Evolutionary conservation across 2,888 invertebrate species (phyloP).

Genomic region (Drosophila leonis): DNA sequence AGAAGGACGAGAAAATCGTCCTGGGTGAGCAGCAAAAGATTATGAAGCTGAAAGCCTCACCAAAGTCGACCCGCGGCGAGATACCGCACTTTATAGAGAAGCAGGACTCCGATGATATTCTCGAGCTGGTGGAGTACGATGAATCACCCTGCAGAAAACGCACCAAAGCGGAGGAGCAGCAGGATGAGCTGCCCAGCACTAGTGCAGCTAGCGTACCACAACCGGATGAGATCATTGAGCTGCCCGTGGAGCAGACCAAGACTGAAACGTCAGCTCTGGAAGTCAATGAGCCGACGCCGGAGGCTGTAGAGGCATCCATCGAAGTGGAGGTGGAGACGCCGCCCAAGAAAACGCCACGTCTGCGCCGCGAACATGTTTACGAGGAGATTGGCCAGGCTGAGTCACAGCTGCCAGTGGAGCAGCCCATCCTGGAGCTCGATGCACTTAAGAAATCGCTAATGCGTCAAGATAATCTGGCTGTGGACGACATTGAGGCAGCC

Average conservation of each 20-base stretch:
- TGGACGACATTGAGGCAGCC: conserved; percentile 86
- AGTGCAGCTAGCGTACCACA: conserved; percentile 74
- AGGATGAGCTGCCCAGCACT: conserved; percentile 54
- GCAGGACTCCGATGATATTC: conserved; percentile 85
- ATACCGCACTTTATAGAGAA: conserved; percentile 85
- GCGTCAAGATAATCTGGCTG: conserved; percentile 85
- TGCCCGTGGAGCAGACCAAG: conserved; percentile 64
- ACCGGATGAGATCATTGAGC: conserved; percentile 85
- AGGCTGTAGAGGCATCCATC: background rate
- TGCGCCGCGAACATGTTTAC: conserved; percentile 88
- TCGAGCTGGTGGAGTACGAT: conserved; percentile 85
- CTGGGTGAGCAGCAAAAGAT: conserved; percentile 87
- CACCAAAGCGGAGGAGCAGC: conserved; percentile 65
- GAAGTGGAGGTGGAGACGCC: conserved; percentile 60
- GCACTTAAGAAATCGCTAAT: conserved; percentile 82
- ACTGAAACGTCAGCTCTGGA: conserved; percentile 51
- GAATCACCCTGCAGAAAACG: conserved; percentile 85
- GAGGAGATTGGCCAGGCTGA: conserved; percentile 87
- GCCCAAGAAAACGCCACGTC: conserved; percentile 85
- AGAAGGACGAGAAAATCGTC: conserved; percentile 86
- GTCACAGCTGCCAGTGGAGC: conserved; percentile 50
- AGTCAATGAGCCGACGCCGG: conserved; percentile 34
- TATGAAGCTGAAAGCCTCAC: conserved; percentile 88
- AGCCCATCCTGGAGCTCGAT: conserved; percentile 78
- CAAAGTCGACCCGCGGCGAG: conserved; percentile 87